Evolutionary conservation across 2,113 vertebrate genomes (phyloP), one percentile per base, ranked within the genome.

Genomic region (Odobenus rosmarus): DNA sequence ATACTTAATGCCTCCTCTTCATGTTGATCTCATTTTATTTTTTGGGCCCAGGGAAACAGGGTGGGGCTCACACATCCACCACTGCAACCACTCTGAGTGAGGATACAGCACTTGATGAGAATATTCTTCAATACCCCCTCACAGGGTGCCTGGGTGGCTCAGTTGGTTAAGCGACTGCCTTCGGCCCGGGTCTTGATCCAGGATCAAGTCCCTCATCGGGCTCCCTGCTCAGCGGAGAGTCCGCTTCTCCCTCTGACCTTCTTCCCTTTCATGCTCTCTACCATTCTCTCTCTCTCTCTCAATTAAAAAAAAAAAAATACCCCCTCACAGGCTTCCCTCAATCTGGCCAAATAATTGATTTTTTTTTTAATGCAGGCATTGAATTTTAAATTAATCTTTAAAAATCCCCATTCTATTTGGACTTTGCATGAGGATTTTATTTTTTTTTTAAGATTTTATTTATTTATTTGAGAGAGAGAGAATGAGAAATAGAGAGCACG

Each of bases 371-470:
- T 39, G 3, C 18, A n/a, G 71, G 24, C 0, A n/a, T 1, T 61
- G 19, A 77, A 93, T 94, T 77, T 86, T 89, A 64, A 92, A 76
- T 91, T 92, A 67, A 87, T 61, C 26, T 81, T 51, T 14, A 18
- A 94, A 90, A 88, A 77, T 14, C 23, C 81, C 83, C 4, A 71
- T 4, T 81, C 4, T 24, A 39, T 80, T 84, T 80, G 39, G 61
- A 55, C 15, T 46, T 90, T 53, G 28, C 90, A 67, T 59, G 24
- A 96, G 26, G 39, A 53, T 46, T 84, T 77, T 88, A 83, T 39
- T 39, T 39, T 39, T 39, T 39, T 39, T 39, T 39, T 39, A 39
- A 39, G 39, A 39, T 39, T 39, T 39, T 39, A 39, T 39, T 39
- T 39, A 39, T 39, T 39, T 39, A 39, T 39, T 39, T 39, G 39